Evolutionary conservation across 1,140 invertebrate species (phyloP).

Genomic region (Cydia amplana): DNA sequence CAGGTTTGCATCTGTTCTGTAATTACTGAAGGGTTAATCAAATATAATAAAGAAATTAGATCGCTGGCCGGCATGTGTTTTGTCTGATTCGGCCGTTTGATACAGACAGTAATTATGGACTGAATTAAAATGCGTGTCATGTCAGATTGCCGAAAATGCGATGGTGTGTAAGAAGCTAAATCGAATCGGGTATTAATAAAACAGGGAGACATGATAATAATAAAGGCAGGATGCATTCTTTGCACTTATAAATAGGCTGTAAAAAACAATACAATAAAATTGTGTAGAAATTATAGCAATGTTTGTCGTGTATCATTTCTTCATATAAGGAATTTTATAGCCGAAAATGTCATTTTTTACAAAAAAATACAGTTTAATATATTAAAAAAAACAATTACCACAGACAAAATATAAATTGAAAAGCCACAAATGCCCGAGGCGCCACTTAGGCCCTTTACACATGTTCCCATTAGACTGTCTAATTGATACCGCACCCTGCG

Average conservation of each 20-base stretch:
- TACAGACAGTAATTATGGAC: conserved; percentile 24
- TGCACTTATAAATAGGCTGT: background rate
- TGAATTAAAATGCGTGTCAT: conserved; percentile 35
- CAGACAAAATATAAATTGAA: conserved; percentile 42
- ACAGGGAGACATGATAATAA: background rate
- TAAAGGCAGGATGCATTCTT: background rate
- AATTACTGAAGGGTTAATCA: conserved; percentile 77
- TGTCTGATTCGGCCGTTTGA: conserved; percentile 34
- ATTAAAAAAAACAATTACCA: conserved; percentile 42
- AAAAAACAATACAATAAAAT: conserved; percentile 41
- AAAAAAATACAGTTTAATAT: background rate
- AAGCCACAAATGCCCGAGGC: conserved; percentile 46
- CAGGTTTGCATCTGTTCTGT: conserved; percentile 68
- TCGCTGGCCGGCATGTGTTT: conserved; percentile 57
- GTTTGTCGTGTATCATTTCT: conserved; percentile 32
- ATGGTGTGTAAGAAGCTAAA: conserved; percentile 3
- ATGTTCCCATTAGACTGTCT: conserved; percentile 53
- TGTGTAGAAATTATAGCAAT: background rate
- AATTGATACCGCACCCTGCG: conserved; percentile 54
- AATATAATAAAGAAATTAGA: conserved; percentile 76
- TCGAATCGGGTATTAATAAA: background rate
- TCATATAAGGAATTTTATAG: background rate
- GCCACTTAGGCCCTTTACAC: conserved; percentile 60
- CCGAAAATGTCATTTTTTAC: background rate
- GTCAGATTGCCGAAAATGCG: conserved; percentile 6